Base-by-base conservation (phyloP, 2,797 vertebrate species). In the Catamblyrhynchus diadema region DNA sequence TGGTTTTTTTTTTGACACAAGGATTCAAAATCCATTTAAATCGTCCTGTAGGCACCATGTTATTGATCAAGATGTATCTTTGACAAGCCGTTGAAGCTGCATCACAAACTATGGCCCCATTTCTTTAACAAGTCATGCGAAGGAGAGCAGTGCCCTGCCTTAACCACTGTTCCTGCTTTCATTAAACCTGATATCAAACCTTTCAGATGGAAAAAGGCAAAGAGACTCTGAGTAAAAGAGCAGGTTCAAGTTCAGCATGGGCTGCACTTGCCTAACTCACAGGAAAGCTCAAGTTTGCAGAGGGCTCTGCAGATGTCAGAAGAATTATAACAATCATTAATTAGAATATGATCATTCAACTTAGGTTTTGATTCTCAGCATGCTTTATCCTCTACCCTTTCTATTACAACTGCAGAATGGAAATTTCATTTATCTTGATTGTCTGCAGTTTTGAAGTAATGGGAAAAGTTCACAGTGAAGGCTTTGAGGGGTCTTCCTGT, bases 371-470 rank as follows among this genome's bases (percentile, higher is more conserved):
- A 94, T 62, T 78, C 72, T 83, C 69, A 22, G 53, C 83, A 87
- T 72, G 77, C 75, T 94, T 96, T 59, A 94, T 90, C 50, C 81
- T 67, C 81, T 94, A 87, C 28, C 69, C 88, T 95, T 96, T 78
- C 94, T 95, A 70, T 85, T 96, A 77, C 35, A 87, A 81, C 75
- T 48, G 57, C 86, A 61, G 93, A 94, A 93, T 32, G 71, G 53
- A 69, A 88, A 94, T 96, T 97, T 86, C 53, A 56, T 91, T 88
- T 95, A 86, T 96, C 95, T 93, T 96, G 66, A 24, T 88, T 92
- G 45, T 90, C 70, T 92, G 39, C 85, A 80, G 78, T 88, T 94
- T 92, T 96, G 86, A 97, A 95, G 64, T 95, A 88, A 96, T 66
- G 54, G 92, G 83, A 81, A 64, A 84, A 93, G 95, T 95, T 94